Percentiles rank a stretch among this genome's conserved stretches.
These are phyloP conservation scores for Myotis davidii DNA, from an alignment of 2,113 vertebrate genomes.

Conservation along the genomic window DNA sequence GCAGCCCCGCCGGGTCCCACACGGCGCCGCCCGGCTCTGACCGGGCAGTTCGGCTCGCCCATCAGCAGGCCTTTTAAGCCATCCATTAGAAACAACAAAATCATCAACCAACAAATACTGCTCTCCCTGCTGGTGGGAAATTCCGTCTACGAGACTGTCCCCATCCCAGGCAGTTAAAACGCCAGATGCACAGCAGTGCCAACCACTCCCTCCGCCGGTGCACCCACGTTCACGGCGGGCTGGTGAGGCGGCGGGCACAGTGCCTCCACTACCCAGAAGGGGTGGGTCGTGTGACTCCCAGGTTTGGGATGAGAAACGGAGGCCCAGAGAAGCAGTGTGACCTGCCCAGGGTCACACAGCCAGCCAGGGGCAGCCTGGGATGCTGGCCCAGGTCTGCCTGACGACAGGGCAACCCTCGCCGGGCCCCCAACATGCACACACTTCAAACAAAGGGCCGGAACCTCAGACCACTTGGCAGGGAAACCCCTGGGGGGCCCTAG, in stretches of 20 bases:
- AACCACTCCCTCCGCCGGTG: fast-evolving
- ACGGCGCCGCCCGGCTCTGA: fast-evolving
- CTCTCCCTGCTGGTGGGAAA: not conserved
- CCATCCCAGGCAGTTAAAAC: not conserved
- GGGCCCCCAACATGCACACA: not conserved
- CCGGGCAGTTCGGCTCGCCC: fast-evolving
- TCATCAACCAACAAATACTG: not conserved
- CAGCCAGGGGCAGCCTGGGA: not conserved
- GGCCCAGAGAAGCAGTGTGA: not conserved
- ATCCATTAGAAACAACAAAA: conserved; percentile 8
- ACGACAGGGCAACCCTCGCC: not conserved
- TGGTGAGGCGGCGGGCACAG: fast-evolving
- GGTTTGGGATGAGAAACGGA: not conserved
- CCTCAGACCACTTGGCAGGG: not conserved
- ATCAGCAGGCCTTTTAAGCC: not conserved
- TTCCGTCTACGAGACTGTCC: fast-evolving
- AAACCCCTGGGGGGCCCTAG: not conserved
- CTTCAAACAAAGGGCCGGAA: not conserved
- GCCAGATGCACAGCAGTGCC: not conserved
- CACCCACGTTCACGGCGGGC: fast-evolving
- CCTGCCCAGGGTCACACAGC: not conserved
- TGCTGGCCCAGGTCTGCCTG: not conserved
- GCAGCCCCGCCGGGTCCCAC: not conserved
- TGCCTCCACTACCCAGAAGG: not conserved
- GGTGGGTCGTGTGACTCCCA: too few species aligned